Evolutionary conservation across 2,113 vertebrate genomes (phyloP).

Genomic region (Onychorhynchus coronatus): DNA sequence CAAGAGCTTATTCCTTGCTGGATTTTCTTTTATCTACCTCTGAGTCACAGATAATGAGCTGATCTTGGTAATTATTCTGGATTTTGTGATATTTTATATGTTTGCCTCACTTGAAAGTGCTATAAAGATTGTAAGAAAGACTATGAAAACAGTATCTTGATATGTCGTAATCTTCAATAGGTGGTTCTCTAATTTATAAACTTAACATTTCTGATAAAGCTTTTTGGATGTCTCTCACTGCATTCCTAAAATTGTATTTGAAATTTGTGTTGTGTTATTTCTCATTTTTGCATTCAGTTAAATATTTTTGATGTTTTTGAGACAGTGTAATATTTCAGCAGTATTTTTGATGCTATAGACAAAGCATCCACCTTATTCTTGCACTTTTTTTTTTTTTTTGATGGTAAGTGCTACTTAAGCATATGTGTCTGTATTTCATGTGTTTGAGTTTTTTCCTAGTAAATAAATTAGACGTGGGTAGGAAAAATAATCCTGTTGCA

Average conservation of each 20-base stretch:
- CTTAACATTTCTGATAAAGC: background rate
- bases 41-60: constrained; percentile 54
- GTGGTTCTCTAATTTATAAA: background rate
- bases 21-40: constrained; percentile 34
- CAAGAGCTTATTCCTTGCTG: background rate
- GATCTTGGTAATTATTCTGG: constrained; percentile 35
- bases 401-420: background rate
- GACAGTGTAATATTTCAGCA: background rate
- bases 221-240: background rate
- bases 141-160: background rate
- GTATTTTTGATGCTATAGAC: background rate
- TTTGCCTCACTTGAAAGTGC: constrained; percentile 24
- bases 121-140: background rate
- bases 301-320: background rate
- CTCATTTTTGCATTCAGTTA: background rate
- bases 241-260: background rate
- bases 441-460: background rate
- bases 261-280: background rate
- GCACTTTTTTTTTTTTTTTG: background rate
- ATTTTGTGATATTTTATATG: constrained; percentile 39
- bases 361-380: background rate
- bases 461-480: background rate
- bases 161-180: background rate
- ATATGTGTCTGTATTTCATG: background rate
- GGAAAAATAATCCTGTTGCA: background rate